Conservation (phyloP, 2,797 vertebrate genomes). For the Pantherophis vulpinus region DNA sequence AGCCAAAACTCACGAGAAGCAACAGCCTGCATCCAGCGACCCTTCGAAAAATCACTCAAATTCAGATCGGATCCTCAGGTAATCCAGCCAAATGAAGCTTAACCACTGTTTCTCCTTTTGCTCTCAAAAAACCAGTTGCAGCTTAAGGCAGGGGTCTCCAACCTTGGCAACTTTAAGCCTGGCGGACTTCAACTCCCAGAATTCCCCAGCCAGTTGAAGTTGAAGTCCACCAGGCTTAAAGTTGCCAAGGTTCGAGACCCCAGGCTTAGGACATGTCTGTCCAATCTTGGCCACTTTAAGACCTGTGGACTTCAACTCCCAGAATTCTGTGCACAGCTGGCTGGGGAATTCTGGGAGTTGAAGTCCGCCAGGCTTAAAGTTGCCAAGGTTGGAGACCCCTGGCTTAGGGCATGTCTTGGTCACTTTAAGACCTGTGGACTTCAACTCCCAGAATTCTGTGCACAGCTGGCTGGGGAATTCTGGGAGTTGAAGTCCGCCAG, state of each 20-base stretch:
- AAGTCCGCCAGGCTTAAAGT: too few species aligned
- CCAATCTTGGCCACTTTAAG: too few species aligned
- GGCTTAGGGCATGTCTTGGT: not conserved
- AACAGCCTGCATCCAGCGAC: slow-evolving; percentile 80
- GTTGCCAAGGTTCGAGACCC: not conserved
- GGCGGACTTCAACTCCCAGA: not conserved
- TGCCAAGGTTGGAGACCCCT: not conserved
- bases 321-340: too few species aligned
- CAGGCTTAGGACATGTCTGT: too few species aligned
- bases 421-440: too few species aligned
- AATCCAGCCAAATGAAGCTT: slow-evolving; percentile 24
- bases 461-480: too few species aligned
- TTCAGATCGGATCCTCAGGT: slow-evolving; percentile 95
- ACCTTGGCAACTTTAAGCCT: not conserved
- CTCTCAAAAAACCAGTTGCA: not conserved
- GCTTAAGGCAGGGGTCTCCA: not conserved
- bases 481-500: too few species aligned
- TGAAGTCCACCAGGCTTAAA: not conserved
- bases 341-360: too few species aligned
- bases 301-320: too few species aligned
- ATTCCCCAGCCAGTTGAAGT: not conserved
- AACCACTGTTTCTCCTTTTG: not conserved
- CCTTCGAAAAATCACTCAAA: slow-evolving; percentile 87
- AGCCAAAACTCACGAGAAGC: slow-evolving; percentile 90
- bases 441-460: too few species aligned